phyloP scores from a whole-genome alignment of 2,113 vertebrate genomes.

The Athene noctua region DNA sequence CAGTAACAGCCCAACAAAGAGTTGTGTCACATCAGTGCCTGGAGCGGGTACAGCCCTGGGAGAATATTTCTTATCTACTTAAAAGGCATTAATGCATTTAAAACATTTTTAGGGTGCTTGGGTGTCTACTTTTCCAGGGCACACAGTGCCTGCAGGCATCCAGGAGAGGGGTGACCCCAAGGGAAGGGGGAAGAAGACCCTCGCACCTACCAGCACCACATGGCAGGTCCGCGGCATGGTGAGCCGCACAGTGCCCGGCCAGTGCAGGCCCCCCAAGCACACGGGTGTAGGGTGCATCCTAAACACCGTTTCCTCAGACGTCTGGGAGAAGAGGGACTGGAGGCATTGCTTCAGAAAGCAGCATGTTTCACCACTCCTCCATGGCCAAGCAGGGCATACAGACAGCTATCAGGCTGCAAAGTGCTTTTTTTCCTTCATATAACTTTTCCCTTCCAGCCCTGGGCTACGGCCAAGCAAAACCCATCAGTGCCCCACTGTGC shows the following conservation, averaged over 20 bases:
- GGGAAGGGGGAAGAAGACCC: not conserved
- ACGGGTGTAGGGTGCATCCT: not conserved
- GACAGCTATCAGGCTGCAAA: not conserved
- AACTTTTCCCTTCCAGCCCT: not conserved
- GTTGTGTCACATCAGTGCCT: not conserved
- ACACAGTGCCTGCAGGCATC: not conserved
- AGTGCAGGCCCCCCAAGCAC: not conserved
- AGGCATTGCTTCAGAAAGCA: not conserved
- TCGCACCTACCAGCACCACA: rapidly evolving
- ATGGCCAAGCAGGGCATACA: not conserved
- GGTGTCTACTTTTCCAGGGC: not conserved
- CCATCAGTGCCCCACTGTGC: not conserved
- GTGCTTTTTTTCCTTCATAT: not conserved
- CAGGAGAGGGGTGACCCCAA: not conserved
- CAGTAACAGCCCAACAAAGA: not conserved
- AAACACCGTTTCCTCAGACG: not conserved
- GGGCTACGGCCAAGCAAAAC: not conserved
- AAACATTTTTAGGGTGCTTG: not conserved
- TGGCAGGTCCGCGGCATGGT: rapidly evolving
- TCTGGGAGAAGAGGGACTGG: not conserved
- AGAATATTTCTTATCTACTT: not conserved
- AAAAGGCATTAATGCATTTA: not conserved
- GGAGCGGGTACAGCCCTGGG: rapidly evolving
- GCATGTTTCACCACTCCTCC: rapidly evolving
- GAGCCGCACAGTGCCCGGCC: not conserved